Evolutionary conservation across 2,797 vertebrate genomes (phyloP).

Genomic region (Salmo trutta): DNA sequence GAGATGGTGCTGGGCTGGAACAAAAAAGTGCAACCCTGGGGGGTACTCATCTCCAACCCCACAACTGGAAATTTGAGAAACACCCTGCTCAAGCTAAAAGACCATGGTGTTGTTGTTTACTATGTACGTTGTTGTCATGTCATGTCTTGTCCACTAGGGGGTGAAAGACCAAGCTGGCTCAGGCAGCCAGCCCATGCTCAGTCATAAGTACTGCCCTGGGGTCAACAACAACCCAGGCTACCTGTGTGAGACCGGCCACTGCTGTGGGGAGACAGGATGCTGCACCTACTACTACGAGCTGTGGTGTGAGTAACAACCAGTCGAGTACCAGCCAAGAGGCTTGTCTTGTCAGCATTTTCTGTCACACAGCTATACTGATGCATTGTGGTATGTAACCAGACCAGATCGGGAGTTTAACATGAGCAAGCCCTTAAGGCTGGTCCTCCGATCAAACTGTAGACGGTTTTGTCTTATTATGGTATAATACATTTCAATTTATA

Average conservation of each 20-base stretch:
- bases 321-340: background rate
- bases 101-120: background rate
- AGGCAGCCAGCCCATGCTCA: conserved; percentile 62
- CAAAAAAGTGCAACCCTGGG: background rate
- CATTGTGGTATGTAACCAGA: too few species aligned
- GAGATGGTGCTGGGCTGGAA: background rate
- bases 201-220: conserved; percentile 83
- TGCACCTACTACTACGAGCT: conserved; percentile 95
- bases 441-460: too few species aligned
- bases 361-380: too few species aligned
- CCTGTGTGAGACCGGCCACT: conserved; percentile 91
- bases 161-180: conserved; percentile 58
- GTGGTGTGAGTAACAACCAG: conserved; percentile 85
- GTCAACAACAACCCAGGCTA: conserved; percentile 86
- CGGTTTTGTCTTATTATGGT: too few species aligned
- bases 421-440: too few species aligned
- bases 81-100: background rate
- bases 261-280: conserved; percentile 93
- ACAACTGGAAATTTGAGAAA: background rate
- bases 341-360: too few species aligned
- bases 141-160: conserved; percentile 65
- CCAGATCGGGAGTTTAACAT: too few species aligned
- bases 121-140: conserved; percentile 10
- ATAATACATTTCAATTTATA: too few species aligned
- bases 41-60: too few species aligned